These are phyloP conservation scores for Scaptomyza polygonia DNA, from an alignment of 2,888 invertebrate genomes.

Conservation along the genomic window DNA sequence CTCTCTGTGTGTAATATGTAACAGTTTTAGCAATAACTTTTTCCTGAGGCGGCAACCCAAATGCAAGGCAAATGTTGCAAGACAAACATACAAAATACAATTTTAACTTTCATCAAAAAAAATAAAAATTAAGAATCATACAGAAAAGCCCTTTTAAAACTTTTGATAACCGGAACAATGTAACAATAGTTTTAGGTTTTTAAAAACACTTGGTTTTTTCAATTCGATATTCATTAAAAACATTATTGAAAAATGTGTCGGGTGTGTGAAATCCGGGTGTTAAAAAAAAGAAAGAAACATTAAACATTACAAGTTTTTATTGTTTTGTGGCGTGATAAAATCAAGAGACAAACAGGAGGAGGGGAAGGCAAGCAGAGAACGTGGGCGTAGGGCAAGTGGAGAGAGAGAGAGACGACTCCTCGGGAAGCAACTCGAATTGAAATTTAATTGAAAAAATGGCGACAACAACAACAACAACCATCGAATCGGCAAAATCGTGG, in stretches of 20 bases:
- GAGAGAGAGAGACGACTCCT: constrained; percentile 1
- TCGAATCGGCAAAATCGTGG: constrained; percentile 45
- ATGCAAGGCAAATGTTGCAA: not conserved
- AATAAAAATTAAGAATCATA: no score
- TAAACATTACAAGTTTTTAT: constrained; percentile 1
- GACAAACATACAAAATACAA: no score
- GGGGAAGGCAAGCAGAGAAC: not conserved
- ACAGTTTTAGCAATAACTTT: not conserved
- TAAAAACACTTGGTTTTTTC: no score
- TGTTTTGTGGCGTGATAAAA: constrained; percentile 8
- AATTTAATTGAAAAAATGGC: constrained; percentile 65
- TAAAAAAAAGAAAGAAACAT: not conserved
- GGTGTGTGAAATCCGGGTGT: no score
- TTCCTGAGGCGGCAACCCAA: not conserved
- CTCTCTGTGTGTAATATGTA: no score
- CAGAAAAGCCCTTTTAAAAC: no score
- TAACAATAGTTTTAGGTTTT: no score
- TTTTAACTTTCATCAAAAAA: no score
- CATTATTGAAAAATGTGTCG: no score
- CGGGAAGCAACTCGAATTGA: constrained; percentile 54
- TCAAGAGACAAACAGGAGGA: not conserved
- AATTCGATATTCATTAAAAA: no score
- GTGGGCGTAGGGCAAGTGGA: not conserved
- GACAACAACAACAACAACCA: constrained; percentile 16
- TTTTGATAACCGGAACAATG: no score